These are phyloP conservation scores for Parus major DNA, from an alignment of 2,113 vertebrate species.

Conservation along the genomic window DNA sequence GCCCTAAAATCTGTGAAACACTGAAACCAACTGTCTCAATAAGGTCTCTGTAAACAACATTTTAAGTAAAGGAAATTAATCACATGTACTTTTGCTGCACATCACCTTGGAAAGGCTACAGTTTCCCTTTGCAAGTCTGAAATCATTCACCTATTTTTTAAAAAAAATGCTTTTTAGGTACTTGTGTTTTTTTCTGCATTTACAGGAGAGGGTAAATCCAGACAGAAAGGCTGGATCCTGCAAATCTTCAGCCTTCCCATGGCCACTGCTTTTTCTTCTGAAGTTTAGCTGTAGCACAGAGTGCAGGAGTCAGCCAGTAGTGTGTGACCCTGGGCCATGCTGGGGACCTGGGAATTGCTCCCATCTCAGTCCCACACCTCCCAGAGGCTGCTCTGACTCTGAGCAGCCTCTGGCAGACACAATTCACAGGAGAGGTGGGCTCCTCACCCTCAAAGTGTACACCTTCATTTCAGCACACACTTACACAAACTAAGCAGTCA, in stretches of 20 bases:
- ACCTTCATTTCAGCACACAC: neutral
- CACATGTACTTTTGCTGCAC: neutral
- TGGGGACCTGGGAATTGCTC: neutral
- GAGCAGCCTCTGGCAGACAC: neutral
- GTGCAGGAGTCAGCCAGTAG: neutral
- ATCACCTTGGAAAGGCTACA: neutral
- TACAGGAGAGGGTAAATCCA: neutral
- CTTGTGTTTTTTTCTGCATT: neutral
- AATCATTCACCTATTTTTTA: neutral
- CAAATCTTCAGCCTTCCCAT: neutral
- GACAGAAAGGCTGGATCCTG: neutral
- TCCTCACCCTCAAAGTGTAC: neutral
- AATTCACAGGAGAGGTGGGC: fast-evolving
- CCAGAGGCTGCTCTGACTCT: neutral
- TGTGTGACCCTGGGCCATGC: fast-evolving
- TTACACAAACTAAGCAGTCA: neutral
- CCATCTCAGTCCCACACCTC: neutral
- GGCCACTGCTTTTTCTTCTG: neutral
- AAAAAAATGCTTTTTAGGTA: neutral
- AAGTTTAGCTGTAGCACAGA: neutral
- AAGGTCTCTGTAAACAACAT: neutral
- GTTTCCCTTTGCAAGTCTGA: neutral
- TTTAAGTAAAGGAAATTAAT: neutral
- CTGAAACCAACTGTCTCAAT: neutral
- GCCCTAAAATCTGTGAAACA: neutral